phyloP scores from a whole-genome alignment of 2,113 vertebrate genomes.

The Pseudorasbora parva region DNA sequence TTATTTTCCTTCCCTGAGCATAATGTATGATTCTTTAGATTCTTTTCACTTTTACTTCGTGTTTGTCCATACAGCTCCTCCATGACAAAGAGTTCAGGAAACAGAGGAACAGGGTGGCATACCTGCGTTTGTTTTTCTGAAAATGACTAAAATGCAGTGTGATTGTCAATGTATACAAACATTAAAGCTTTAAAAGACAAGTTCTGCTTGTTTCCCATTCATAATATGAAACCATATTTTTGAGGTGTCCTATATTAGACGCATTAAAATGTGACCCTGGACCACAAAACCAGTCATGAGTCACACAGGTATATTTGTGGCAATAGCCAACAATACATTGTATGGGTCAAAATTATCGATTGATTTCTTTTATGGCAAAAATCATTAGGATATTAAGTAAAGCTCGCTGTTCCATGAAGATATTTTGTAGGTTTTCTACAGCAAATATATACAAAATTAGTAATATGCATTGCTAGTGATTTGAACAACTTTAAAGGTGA shows the following conservation, averaged over 20 bases:
- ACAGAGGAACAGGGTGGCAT: slow-evolving; percentile 75
- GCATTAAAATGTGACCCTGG: not conserved
- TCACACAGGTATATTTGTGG: too few relatives aligned
- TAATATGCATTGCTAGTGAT: too few relatives aligned
- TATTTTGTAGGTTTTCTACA: too few relatives aligned
- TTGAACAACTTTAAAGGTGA: too few relatives aligned
- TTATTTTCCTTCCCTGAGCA: too few relatives aligned
- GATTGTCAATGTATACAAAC: not conserved
- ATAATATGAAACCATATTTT: not conserved
- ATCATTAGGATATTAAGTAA: too few relatives aligned
- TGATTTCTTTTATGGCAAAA: too few relatives aligned
- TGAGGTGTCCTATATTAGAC: not conserved
- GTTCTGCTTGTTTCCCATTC: not conserved
- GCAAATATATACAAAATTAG: too few relatives aligned
- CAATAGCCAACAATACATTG: too few relatives aligned
- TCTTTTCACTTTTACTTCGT: not conserved
- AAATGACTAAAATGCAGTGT: not conserved
- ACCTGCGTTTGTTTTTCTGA: slow-evolving; percentile 72
- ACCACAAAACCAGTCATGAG: too few relatives aligned
- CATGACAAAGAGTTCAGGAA: slow-evolving; percentile 77
- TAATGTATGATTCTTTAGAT: not conserved
- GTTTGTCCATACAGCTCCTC: slow-evolving; percentile 71
- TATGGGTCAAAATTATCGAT: too few relatives aligned
- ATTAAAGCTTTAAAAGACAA: not conserved
- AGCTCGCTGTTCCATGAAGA: too few relatives aligned